phyloP scores from a whole-genome alignment of 1,140 invertebrate genomes.

The Dryas iulia region DNA sequence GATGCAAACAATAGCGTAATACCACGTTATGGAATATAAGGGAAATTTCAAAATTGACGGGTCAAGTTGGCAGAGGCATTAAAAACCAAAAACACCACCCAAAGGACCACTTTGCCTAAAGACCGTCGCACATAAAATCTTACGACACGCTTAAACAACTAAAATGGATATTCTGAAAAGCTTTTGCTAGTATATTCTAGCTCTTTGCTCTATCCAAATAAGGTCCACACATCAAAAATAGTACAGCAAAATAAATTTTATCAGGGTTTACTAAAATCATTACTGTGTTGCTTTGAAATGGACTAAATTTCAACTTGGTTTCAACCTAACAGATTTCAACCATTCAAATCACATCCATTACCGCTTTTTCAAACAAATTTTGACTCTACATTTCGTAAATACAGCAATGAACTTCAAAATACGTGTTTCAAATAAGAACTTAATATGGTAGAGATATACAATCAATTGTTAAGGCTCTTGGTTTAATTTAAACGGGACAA shows the following conservation, averaged over 20 bases:
- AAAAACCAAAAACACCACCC: constrained; percentile 73
- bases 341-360: constrained; percentile 17
- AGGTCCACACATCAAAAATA: not conserved
- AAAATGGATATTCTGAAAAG: not conserved
- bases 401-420: constrained; percentile 28
- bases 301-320: constrained; percentile 14
- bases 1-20: constrained; percentile 34
- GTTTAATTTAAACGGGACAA: constrained; percentile 79
- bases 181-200: constrained; percentile 20
- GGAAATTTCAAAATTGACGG: constrained; percentile 48
- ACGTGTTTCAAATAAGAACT: not conserved
- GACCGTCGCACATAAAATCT: constrained; percentile 72
- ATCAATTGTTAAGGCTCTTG: constrained; percentile 52
- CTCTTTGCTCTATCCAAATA: constrained; percentile 27
- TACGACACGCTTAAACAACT: constrained; percentile 59
- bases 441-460: constrained; percentile 21
- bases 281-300: constrained; percentile 44
- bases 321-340: not conserved
- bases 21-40: constrained; percentile 54
- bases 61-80: constrained; percentile 65
- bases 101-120: constrained; percentile 72
- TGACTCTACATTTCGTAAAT: not conserved
- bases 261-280: constrained; percentile 66
- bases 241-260: constrained; percentile 37
- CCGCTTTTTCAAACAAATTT: not conserved